Evolutionary conservation across 2,888 invertebrate genomes (phyloP).

Genomic region (Quadriops clusia): DNA sequence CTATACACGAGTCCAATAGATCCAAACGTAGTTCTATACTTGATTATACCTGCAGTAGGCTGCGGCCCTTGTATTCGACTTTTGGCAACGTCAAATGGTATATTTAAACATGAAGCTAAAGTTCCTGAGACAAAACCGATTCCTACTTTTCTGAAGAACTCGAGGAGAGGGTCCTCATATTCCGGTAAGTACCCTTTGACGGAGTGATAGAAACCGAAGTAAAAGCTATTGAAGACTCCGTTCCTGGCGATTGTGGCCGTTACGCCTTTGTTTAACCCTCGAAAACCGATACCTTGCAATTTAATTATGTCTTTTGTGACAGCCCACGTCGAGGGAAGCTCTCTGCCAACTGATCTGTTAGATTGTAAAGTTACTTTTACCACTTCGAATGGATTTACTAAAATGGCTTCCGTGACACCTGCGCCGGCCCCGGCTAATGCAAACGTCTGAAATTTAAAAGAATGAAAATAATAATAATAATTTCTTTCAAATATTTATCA

Average conservation of each 20-base stretch:
- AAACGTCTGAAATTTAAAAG: slow-evolving; percentile 55
- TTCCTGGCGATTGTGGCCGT: slow-evolving; percentile 83
- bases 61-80: slow-evolving; percentile 91
- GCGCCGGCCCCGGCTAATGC: slow-evolving; percentile 79
- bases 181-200: slow-evolving; percentile 64
- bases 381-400: slow-evolving; percentile 91
- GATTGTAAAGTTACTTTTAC: slow-evolving; percentile 86
- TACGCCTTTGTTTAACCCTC: slow-evolving; percentile 77
- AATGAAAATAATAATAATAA: neutral
- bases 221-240: slow-evolving; percentile 85
- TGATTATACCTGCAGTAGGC: slow-evolving; percentile 55
- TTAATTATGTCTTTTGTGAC: slow-evolving; percentile 70
- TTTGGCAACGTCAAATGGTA: slow-evolving; percentile 94
- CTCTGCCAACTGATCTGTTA: slow-evolving; percentile 50
- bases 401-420: slow-evolving; percentile 81
- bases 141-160: slow-evolving; percentile 62
- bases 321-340: slow-evolving; percentile 62
- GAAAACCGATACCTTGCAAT: slow-evolving; percentile 63
- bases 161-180: slow-evolving; percentile 52
- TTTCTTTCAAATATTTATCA: neutral
- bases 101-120: slow-evolving; percentile 76
- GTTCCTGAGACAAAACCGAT: slow-evolving; percentile 84
- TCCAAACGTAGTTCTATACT: slow-evolving; percentile 65
- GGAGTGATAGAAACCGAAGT: slow-evolving; percentile 92
- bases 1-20: slow-evolving; percentile 63